These are phyloP conservation scores for Eilema griseolum DNA, from an alignment of 2,888 invertebrate species.

Conservation along the genomic window DNA sequence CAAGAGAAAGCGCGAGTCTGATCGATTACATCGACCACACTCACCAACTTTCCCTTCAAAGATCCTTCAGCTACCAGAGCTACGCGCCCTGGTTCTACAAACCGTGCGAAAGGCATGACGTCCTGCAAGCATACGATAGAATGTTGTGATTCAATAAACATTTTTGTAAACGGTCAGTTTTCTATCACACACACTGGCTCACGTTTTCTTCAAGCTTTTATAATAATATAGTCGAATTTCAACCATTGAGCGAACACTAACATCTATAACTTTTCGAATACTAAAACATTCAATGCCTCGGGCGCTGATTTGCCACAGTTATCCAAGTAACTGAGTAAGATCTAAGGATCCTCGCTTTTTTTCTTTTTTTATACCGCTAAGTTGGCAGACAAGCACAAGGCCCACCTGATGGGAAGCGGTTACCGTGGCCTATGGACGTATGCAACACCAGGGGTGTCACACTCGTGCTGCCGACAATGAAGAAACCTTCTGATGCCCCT, in stretches of 20 bases:
- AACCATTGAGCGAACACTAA: not conserved
- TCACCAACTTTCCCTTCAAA: constrained; percentile 96
- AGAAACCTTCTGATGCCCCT: too few relatives aligned
- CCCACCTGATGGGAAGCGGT: too few relatives aligned
- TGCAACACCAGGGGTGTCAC: too few relatives aligned
- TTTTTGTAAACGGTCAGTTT: too few relatives aligned
- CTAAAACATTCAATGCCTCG: not conserved
- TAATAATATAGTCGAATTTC: not conserved
- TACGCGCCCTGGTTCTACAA: constrained; percentile 98
- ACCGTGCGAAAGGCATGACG: constrained; percentile 94
- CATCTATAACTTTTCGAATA: not conserved
- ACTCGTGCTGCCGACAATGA: too few relatives aligned
- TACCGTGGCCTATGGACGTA: too few relatives aligned
- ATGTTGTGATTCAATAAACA: too few relatives aligned
- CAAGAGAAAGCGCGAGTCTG: constrained; percentile 98
- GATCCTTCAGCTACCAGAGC: constrained; percentile 97
- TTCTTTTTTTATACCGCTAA: too few relatives aligned
- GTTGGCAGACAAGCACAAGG: too few relatives aligned
- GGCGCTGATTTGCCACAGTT: not conserved
- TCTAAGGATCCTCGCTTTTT: too few relatives aligned
- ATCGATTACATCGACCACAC: constrained; percentile 98
- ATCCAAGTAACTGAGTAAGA: too few relatives aligned
- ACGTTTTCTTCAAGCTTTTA: not conserved
- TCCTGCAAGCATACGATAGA: constrained; percentile 70
- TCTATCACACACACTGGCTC: not conserved